Conservation (phyloP, 1,140 invertebrate species). For the Bombus affinis region DNA sequence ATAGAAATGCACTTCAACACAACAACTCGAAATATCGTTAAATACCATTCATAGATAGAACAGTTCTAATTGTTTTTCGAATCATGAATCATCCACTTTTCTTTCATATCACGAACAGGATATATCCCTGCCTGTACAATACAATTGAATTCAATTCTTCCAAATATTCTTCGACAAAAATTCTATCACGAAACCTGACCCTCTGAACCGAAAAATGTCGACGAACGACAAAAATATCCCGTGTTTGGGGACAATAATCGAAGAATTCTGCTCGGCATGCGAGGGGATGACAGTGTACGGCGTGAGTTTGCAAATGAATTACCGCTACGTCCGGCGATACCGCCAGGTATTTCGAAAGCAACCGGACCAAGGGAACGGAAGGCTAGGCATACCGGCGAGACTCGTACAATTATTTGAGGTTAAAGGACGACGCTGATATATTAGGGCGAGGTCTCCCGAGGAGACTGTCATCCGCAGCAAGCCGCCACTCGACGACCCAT, state of each 20-base stretch:
- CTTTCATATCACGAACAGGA: background rate
- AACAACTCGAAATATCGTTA: too few relatives aligned
- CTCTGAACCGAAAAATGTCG: background rate
- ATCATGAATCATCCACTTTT: background rate
- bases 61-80: too few relatives aligned
- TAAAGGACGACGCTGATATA: constrained; percentile 70
- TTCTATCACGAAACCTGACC: background rate
- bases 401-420: constrained; percentile 70
- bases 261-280: constrained; percentile 15
- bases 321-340: constrained; percentile 58
- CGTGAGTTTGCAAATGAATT: constrained; percentile 59
- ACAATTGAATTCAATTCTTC: background rate
- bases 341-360: constrained; percentile 57
- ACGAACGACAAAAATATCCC: background rate
- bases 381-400: constrained; percentile 20
- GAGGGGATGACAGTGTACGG: background rate
- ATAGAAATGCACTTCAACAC: too few relatives aligned
- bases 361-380: constrained; percentile 25
- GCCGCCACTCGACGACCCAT: constrained; percentile 42
- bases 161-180: background rate
- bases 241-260: background rate
- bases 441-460: constrained; percentile 59
- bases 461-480: constrained; percentile 66
- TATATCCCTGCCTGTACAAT: background rate
- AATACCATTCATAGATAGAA: too few relatives aligned